A percentile compares a stretch with the other conserved stretches of the same genome.
Conservation (phyloP, 2,797 vertebrate genomes). For the Xiphorhynchus erythropygius region DNA sequence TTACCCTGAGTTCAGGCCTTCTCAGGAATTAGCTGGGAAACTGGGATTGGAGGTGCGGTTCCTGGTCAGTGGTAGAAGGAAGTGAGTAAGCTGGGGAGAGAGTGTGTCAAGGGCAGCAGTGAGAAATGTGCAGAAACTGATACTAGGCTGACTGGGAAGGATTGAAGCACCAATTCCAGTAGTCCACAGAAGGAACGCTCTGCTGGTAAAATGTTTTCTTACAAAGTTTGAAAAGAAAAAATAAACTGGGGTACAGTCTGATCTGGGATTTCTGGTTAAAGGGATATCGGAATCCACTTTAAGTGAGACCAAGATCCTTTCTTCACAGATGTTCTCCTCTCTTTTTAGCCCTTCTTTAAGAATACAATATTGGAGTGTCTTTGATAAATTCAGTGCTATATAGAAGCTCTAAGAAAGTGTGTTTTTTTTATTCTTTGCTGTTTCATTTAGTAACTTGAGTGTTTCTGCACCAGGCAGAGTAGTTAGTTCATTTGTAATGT, state of each 20-base stretch:
- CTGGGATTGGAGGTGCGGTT: not conserved
- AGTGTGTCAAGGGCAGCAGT: not conserved
- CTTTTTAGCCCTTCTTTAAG: not conserved
- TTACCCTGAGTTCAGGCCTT: not conserved
- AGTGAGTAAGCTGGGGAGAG: not conserved
- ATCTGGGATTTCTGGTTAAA: not conserved
- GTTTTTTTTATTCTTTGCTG: not conserved
- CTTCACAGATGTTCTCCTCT: not conserved
- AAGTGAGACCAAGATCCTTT: not conserved
- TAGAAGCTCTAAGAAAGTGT: not conserved
- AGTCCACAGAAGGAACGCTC: not conserved
- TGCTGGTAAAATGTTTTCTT: not conserved
- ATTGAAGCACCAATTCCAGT: not conserved
- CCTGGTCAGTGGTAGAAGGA: not conserved
- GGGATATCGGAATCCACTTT: not conserved
- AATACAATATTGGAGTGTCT: not conserved
- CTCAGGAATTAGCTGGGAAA: not conserved
- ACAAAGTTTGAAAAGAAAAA: not conserved
- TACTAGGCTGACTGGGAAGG: too few species aligned
- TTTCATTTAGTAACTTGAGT: not conserved
- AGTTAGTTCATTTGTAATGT: conserved; percentile 8
- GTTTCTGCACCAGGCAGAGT: not conserved
- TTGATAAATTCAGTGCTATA: not conserved
- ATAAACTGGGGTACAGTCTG: not conserved
- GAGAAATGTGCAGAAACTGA: not conserved